Conservation (phyloP, 2,888 invertebrate species). For the Gymnoscelis rufifasciata region DNA sequence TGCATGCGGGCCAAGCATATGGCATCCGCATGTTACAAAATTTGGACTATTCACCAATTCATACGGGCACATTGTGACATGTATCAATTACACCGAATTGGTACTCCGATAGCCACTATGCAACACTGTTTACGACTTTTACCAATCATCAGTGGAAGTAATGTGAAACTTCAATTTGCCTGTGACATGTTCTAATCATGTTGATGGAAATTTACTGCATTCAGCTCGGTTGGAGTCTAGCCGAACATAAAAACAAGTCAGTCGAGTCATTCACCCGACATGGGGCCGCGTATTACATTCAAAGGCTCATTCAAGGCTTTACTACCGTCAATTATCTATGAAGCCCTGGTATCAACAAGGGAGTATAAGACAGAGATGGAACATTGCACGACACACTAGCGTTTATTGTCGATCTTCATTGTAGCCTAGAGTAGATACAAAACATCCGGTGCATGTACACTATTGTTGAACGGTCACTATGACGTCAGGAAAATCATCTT, state of each 20-base stretch:
- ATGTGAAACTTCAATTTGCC: slow-evolving; percentile 14
- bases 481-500: slow-evolving; percentile 4
- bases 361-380: slow-evolving; percentile 28
- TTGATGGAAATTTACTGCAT: slow-evolving; percentile 16
- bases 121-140: neutral
- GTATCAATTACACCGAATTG: neutral
- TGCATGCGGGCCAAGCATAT: slow-evolving; percentile 35
- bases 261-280: slow-evolving; percentile 47
- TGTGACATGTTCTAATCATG: slow-evolving; percentile 11
- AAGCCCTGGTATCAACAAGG: slow-evolving; percentile 31
- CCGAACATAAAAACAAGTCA: slow-evolving; percentile 19
- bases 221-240: slow-evolving; percentile 15
- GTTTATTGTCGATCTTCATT: slow-evolving; percentile 34
- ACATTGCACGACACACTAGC: slow-evolving; percentile 17
- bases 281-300: slow-evolving; percentile 42
- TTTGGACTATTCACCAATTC: slow-evolving; percentile 21
- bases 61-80: slow-evolving; percentile 13
- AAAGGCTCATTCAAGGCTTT: slow-evolving; percentile 53
- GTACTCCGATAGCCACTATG: neutral
- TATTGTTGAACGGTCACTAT: slow-evolving; percentile 17
- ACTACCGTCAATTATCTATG: slow-evolving; percentile 33
- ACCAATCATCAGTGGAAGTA: neutral
- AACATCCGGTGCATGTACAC: slow-evolving; percentile 37
- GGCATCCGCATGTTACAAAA: slow-evolving; percentile 32
- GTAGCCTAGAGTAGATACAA: slow-evolving; percentile 37